Conservation (phyloP, 2,797 vertebrate species). For the Enteromius fasciolatus region DNA sequence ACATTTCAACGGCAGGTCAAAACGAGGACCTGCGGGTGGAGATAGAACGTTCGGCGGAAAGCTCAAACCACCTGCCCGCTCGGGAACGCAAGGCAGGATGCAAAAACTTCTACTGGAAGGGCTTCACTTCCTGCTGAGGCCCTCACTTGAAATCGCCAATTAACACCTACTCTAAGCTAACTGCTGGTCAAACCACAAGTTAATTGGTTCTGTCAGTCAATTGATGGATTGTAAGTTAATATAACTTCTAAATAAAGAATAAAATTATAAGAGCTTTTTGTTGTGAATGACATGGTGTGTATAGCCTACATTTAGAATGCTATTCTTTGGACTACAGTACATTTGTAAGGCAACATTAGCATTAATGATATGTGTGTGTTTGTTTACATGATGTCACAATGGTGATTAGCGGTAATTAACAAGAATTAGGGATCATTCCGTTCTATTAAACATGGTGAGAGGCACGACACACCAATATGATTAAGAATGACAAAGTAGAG, state of each 20-base stretch:
- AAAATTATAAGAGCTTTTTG: slow-evolving; percentile 15
- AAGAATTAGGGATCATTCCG: slow-evolving; percentile 40
- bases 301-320: not conserved
- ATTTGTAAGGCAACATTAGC: not conserved
- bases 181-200: slow-evolving; percentile 62
- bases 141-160: not conserved
- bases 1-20: slow-evolving; percentile 64
- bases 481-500: slow-evolving; percentile 48
- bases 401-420: slow-evolving; percentile 52
- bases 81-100: slow-evolving; percentile 78
- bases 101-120: slow-evolving; percentile 84
- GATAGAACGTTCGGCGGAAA: slow-evolving; percentile 72
- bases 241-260: slow-evolving; percentile 72
- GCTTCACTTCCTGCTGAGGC: slow-evolving; percentile 76
- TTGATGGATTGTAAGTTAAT: slow-evolving; percentile 59
- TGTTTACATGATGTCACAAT: slow-evolving; percentile 30
- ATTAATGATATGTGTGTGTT: not conserved
- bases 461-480: slow-evolving; percentile 36
- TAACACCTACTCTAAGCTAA: slow-evolving; percentile 44
- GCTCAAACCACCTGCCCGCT: slow-evolving; percentile 67
- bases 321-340: not conserved
- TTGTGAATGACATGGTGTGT: not conserved
- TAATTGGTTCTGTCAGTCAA: slow-evolving; percentile 36
- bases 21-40: slow-evolving; percentile 64
- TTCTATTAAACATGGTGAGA: slow-evolving; percentile 43